phyloP scores from a whole-genome alignment of 1,140 invertebrate species.

The Pteromalus puparum region DNA sequence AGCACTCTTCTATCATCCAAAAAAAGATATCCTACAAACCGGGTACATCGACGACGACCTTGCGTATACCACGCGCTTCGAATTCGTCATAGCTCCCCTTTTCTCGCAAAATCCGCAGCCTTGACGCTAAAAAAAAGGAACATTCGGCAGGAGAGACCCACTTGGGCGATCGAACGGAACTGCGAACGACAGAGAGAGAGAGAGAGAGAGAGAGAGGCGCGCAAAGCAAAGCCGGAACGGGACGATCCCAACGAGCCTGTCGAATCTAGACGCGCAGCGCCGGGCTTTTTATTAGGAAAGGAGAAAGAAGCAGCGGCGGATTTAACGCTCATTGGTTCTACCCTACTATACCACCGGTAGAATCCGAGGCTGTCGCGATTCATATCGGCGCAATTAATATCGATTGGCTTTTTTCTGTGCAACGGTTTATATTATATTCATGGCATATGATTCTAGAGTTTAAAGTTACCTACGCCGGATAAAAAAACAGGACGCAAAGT shows the following conservation, averaged over 20 bases:
- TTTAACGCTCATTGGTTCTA: no score
- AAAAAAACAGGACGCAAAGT: no score
- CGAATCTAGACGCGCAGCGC: neutral
- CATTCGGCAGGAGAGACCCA: neutral
- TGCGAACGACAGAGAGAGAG: neutral
- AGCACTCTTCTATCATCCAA: no score
- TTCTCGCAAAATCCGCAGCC: neutral
- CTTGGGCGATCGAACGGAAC: neutral
- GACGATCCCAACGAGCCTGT: neutral
- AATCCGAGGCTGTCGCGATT: no score
- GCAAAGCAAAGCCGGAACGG: neutral
- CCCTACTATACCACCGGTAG: no score
- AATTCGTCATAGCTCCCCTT: neutral
- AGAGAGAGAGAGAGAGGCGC: neutral
- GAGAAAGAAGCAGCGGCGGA: neutral
- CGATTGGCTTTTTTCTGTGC: no score
- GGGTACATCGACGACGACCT: neutral
- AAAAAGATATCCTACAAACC: no score
- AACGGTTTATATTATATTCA: neutral
- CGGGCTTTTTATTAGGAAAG: neutral
- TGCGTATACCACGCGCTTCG: neutral
- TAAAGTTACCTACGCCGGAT: no score
- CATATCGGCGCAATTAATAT: no score
- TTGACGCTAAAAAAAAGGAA: constrained; percentile 1
- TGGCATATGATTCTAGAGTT: neutral